Conservation (phyloP, 2,113 vertebrate genomes). For the Paradoxurus hermaphroditus region DNA sequence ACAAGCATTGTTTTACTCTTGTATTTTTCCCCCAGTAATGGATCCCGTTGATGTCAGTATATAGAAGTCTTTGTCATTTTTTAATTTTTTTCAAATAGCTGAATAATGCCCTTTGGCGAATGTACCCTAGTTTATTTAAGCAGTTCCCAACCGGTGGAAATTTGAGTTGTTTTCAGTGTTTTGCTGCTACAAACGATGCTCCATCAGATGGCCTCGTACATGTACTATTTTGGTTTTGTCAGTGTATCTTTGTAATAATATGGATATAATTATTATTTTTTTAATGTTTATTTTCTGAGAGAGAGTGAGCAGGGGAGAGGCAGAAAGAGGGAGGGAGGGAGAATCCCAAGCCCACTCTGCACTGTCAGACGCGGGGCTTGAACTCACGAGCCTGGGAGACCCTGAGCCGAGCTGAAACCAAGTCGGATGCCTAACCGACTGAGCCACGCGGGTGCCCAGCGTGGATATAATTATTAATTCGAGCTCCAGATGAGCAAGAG, state of each 20-base stretch:
- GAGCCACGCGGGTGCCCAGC: no score
- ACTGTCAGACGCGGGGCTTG: no score
- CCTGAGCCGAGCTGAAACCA: no score
- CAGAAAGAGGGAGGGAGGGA: no score
- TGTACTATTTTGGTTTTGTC: constrained; percentile 3
- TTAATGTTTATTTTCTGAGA: no score
- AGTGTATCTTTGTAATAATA: not conserved
- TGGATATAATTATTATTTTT: not conserved
- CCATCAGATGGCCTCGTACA: not conserved
- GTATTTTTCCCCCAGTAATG: not conserved
- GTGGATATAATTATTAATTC: not conserved
- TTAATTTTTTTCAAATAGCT: not conserved
- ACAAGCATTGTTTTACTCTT: not conserved
- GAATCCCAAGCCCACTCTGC: no score
- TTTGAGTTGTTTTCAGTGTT: not conserved
- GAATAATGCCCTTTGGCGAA: not conserved
- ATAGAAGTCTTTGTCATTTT: not conserved
- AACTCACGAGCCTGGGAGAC: no score
- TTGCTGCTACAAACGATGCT: not conserved
- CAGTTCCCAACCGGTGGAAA: not conserved
- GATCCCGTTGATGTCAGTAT: not conserved
- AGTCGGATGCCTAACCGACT: no score
- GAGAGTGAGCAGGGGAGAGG: no score
- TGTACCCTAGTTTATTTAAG: constrained; percentile 5
- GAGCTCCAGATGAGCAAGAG: not conserved